Conservation (phyloP, 1,140 invertebrate species). For the Meteorus sp. region DNA sequence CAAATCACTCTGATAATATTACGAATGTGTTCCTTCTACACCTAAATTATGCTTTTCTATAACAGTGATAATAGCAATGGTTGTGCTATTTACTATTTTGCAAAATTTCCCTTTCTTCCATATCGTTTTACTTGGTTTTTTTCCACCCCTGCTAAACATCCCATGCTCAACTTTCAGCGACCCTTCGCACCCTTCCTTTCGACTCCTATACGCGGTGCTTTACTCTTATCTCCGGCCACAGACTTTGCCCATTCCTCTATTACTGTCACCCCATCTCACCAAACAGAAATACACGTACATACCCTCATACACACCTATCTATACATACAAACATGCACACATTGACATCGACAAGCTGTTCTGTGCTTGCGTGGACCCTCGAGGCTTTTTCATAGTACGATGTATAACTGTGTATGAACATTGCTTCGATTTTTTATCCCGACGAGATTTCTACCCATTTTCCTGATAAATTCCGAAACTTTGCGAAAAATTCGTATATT, state of each 20-base stretch:
- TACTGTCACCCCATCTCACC: slow-evolving; percentile 39
- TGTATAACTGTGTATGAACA: slow-evolving; percentile 8
- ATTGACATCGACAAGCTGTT: no score
- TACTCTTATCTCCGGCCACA: slow-evolving; percentile 53
- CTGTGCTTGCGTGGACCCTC: neutral
- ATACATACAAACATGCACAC: slow-evolving; percentile 5
- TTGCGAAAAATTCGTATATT: slow-evolving; percentile 6
- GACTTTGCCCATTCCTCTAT: slow-evolving; percentile 39
- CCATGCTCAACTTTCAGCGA: no score
- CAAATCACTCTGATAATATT: no score
- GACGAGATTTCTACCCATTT: slow-evolving; percentile 6
- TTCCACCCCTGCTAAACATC: no score
- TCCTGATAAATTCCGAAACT: neutral
- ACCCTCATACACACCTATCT: slow-evolving; percentile 30
- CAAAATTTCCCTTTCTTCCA: no score
- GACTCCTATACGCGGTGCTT: slow-evolving; percentile 23
- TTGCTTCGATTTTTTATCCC: slow-evolving; percentile 18
- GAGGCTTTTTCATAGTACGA: slow-evolving; percentile 32
- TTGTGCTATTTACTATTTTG: no score
- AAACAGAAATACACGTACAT: slow-evolving; percentile 45
- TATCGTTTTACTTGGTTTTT: no score
- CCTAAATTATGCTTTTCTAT: no score
- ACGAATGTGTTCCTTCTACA: no score
- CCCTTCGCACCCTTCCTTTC: slow-evolving; percentile 14
- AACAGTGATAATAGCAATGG: no score